phyloP scores from a whole-genome alignment of 2,888 invertebrate species.

The Acronicta psi region DNA sequence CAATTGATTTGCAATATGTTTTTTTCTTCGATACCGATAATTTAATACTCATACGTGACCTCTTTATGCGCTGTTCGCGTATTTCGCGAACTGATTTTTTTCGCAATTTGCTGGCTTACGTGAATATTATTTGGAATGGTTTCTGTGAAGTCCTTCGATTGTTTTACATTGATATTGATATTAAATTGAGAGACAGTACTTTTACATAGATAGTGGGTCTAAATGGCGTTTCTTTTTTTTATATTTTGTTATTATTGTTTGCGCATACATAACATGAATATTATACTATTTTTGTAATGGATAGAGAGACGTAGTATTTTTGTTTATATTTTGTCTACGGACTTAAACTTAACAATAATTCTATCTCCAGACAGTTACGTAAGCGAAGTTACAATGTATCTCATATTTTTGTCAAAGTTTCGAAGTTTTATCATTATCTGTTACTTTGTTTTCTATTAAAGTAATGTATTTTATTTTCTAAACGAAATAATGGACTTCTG shows the following conservation, averaged over 20 bases:
- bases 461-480: conserved; percentile 32
- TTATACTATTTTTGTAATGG: no score
- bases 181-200: conserved; percentile 7
- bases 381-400: conserved; percentile 15
- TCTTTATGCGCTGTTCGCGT: conserved; percentile 38
- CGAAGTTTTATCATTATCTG: conserved; percentile 33
- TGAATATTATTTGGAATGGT: conserved; percentile 43
- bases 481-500: conserved; percentile 15
- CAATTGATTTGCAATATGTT: conserved; percentile 61
- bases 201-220: conserved; percentile 14
- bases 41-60: conserved; percentile 58
- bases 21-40: conserved; percentile 54
- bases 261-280: no score
- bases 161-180: conserved; percentile 33
- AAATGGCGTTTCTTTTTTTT: no score
- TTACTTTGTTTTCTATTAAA: conserved; percentile 26
- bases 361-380: conserved; percentile 5
- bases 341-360: neutral
- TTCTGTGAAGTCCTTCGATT: conserved; percentile 11
- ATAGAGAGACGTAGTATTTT: no score
- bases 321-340: no score
- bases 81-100: conserved; percentile 37
- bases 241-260: no score
- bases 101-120: conserved; percentile 42
- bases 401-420: conserved; percentile 36